Percentiles rank a stretch among this genome's conserved stretches.
Evolutionary conservation across 2,113 vertebrate species (phyloP).

Genomic region (Benitochromis conjunctus): DNA sequence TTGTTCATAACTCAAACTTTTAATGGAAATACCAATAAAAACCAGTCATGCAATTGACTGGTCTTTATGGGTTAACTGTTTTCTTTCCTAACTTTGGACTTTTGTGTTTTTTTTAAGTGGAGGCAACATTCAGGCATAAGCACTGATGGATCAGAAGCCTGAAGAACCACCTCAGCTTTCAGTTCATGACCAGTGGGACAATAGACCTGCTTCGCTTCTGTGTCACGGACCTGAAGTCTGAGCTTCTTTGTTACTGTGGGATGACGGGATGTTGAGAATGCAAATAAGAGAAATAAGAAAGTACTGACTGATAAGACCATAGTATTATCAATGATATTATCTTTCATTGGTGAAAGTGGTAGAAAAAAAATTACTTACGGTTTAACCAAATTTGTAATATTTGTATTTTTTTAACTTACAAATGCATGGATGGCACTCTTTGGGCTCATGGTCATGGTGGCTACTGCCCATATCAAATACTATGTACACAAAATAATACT

Average conservation of each 20-base stretch:
- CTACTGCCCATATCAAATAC: neutral
- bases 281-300: neutral
- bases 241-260: neutral
- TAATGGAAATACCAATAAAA: neutral
- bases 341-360: neutral
- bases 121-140: conserved; percentile 72
- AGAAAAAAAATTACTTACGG: neutral
- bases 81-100: neutral
- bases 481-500: neutral
- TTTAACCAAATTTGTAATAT: neutral
- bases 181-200: neutral
- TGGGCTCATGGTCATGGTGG: neutral
- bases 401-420: neutral
- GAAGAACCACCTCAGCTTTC: neutral
- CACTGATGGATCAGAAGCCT: conserved; percentile 43
- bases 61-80: neutral
- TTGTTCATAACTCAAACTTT: neutral
- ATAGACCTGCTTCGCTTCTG: neutral
- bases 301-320: neutral
- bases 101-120: conserved; percentile 62
- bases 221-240: neutral
- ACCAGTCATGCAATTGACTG: neutral
- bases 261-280: neutral
- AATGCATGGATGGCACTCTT: neutral
- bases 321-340: neutral